Evolutionary conservation across 2,113 vertebrate genomes (phyloP), one percentile per base, ranked within the genome.

Genomic region (Gymnarchus niloticus): DNA sequence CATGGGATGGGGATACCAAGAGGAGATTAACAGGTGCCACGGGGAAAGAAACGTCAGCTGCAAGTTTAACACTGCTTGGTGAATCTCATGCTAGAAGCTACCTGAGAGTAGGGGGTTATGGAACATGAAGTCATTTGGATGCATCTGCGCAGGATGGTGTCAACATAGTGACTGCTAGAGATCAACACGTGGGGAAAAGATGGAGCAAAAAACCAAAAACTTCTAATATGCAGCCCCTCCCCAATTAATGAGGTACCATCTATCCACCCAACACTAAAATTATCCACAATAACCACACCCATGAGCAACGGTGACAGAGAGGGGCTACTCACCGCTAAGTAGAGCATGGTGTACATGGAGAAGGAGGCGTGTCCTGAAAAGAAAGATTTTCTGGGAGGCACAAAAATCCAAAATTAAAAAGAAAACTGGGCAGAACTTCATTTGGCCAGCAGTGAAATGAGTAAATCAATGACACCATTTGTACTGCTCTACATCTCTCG

Each of bases 291-390:
- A 73, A 33, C 25, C 61, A n/a, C 61, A 28, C 3, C 61, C 17
- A 12, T 8, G 4, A 69, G 61, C 10, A 46, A n/a, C 19, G n/a
- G 23, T 6, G 46, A 0, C 25, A 14, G 14, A 14, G 14, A 19
- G 14, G 33, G 7, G 65, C 1, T 91, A 99, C 98, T 99, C 94
- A 99, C 98, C 94, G 96, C 96, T 93, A 99, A 93, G 90, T 99
- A 99, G 87, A 99, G 96, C 98, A 99, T 99, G 86, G 97, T 96
- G 88, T 95, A 99, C 94, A 99, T 96, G 25, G 98, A 99, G 93
- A 99, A 99, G 78, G 98, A 99, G 1, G 98, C 98, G 0, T 99
- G 98, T 90, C 98, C 98, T 0, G 98, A 99, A 95, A 99, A 99
- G 95, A 99, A 99, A 86, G 98, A 99, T 92, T 98, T 99, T 94